Conservation (phyloP, 2,888 invertebrate species). For the Meiosimyza decipiens region DNA sequence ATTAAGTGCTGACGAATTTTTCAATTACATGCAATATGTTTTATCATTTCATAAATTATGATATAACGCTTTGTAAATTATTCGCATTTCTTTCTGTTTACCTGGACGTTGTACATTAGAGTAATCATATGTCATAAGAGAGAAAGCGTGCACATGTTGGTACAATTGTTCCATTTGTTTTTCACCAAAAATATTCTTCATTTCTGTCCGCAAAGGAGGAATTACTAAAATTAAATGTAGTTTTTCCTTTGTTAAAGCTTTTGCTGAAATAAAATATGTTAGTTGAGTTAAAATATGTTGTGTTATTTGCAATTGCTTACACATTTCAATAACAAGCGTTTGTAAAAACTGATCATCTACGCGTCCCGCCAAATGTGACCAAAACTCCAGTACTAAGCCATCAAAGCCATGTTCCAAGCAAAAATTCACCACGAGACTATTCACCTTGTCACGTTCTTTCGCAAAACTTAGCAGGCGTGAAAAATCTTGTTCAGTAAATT, state of each 20-base stretch:
- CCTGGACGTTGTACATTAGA: conserved; percentile 85
- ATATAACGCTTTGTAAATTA: background rate
- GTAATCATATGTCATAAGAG: conserved; percentile 97
- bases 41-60: background rate
- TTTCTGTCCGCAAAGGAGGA: conserved; percentile 74
- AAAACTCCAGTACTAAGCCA: conserved; percentile 91
- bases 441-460: conserved; percentile 75
- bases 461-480: conserved; percentile 77
- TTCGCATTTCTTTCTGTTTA: conserved; percentile 51
- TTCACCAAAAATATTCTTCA: conserved; percentile 76
- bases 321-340: conserved; percentile 73
- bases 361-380: conserved; percentile 83
- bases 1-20: no score
- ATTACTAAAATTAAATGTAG: conserved; percentile 80
- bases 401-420: conserved; percentile 84
- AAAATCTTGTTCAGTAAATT: conserved; percentile 82
- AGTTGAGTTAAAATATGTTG: background rate
- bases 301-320: conserved; percentile 40
- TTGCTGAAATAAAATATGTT: conserved; percentile 65
- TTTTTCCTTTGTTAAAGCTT: conserved; percentile 70
- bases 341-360: conserved; percentile 71
- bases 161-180: conserved; percentile 83
- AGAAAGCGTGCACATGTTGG: conserved; percentile 84
- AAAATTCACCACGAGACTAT: conserved; percentile 75
- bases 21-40: no score